phyloP scores from a whole-genome alignment of 2,888 invertebrate genomes.

The Harpalus rubripes region DNA sequence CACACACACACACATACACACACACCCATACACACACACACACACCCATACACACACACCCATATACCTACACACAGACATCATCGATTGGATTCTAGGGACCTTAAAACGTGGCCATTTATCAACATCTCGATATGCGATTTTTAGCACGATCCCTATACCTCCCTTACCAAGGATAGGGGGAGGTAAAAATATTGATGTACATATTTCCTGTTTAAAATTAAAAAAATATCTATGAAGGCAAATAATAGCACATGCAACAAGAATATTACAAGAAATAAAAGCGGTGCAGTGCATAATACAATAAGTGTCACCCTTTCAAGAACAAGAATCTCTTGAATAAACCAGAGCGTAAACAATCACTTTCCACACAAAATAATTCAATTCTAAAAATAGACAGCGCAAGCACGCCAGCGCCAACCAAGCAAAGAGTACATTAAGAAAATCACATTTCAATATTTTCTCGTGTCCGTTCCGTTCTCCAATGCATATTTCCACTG shows the following conservation, averaged over 20 bases:
- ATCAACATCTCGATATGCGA: too few relatives aligned
- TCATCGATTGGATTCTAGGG: too few relatives aligned
- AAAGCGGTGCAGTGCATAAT: constrained; percentile 24
- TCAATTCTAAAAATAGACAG: constrained; percentile 45
- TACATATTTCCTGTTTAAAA: neutral
- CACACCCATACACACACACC: too few relatives aligned
- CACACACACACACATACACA: too few relatives aligned
- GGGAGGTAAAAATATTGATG: neutral
- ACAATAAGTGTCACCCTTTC: constrained; percentile 18
- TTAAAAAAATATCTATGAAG: neutral
- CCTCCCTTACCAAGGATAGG: too few relatives aligned
- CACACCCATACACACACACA: too few relatives aligned
- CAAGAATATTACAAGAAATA: constrained; percentile 18
- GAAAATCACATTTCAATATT: constrained; percentile 63
- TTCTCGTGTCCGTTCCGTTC: constrained; percentile 57
- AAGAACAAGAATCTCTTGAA: constrained; percentile 23
- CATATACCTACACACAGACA: too few relatives aligned
- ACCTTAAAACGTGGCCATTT: too few relatives aligned
- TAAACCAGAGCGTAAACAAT: constrained; percentile 42
- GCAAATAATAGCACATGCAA: neutral
- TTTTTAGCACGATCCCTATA: too few relatives aligned
- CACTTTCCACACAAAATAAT: constrained; percentile 33
- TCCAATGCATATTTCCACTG: constrained; percentile 8
- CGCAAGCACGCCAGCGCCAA: neutral
- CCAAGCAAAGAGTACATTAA: constrained; percentile 47